Base-by-base conservation (phyloP, 2,888 invertebrate species). In the Drosophila incognita region DNA sequence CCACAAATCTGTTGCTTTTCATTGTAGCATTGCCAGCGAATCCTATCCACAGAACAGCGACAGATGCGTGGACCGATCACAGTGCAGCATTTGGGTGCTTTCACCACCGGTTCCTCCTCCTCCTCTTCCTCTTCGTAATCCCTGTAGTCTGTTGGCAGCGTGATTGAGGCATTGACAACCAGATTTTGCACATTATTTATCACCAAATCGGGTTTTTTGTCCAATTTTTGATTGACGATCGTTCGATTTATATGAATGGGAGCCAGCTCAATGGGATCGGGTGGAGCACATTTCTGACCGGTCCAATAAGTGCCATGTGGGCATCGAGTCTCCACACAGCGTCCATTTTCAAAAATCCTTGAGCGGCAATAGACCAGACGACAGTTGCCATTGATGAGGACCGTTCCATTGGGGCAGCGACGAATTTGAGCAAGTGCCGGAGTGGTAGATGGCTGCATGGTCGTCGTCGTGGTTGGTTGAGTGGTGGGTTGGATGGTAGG, bases 61-160 rank as follows among this genome's bases (percentile, higher is more conserved):
- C 92, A 92, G 8, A 81, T 76, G 0, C 90, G 80, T 2, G 92
- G 92, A 0, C 90, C 80, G 27, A 89, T 54, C 15, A 92, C 82
- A 4, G 61, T 79, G 60, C 92, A 92, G 62, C 92, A 92, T 2
- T 72, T 74, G 21, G 36, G 8, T 6, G 65, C 42, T 10, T 31
- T 15, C 10, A 6, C 15, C 15, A 21, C 10, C 13, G n/a, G 4
- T 11, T 57, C 31, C 18, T 31, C 27, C 46, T 15, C 21, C 27
- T 63, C 69, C 4, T 62, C 72, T 6, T 63, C 71, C 15, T 63
- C 71, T 4, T 71, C 74, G 15, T 61, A 54, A 21, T 64, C 60
- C 36, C 49, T 52, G 2, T 68, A 54, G 10, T 58, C 66, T 15
- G 62, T 40, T 5, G 77, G 64, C 10, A 79, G 10, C 13, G 49